Conservation (phyloP, 2,888 invertebrate species). For the Noctua fimbriata region DNA sequence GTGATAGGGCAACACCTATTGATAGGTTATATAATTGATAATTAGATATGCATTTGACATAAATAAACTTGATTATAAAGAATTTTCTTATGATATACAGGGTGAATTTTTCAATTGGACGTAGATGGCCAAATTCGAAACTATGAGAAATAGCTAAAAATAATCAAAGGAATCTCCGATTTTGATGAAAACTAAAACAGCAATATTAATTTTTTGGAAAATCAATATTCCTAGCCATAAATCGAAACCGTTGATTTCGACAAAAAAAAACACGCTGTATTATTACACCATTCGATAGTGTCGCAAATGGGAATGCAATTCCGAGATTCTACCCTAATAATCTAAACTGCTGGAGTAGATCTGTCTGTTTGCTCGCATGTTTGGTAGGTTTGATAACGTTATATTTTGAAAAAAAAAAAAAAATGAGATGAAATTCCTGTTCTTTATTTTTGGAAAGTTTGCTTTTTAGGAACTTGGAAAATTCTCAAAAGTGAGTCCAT, state of each 20-base stretch:
- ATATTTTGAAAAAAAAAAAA: not conserved
- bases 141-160: too few relatives aligned
- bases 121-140: too few relatives aligned
- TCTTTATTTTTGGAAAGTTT: not conserved
- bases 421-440: not conserved
- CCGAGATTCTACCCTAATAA: too few relatives aligned
- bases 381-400: not conserved
- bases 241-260: not conserved
- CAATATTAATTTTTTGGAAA: too few relatives aligned
- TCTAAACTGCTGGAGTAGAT: not conserved
- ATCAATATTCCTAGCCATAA: too few relatives aligned
- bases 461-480: not conserved
- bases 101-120: not conserved
- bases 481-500: slow-evolving; percentile 3
- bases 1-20: slow-evolving; percentile 57
- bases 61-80: slow-evolving; percentile 19
- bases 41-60: slow-evolving; percentile 35
- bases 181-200: too few relatives aligned
- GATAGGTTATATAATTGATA: slow-evolving; percentile 43
- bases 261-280: too few relatives aligned
- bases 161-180: too few relatives aligned
- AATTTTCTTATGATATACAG: not conserved
- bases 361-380: not conserved
- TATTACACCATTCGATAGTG: too few relatives aligned
- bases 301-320: too few relatives aligned